Evolutionary conservation across 2,113 vertebrate genomes (phyloP), one percentile per base, ranked within the genome.

Genomic region (Pelecanus crispus): DNA sequence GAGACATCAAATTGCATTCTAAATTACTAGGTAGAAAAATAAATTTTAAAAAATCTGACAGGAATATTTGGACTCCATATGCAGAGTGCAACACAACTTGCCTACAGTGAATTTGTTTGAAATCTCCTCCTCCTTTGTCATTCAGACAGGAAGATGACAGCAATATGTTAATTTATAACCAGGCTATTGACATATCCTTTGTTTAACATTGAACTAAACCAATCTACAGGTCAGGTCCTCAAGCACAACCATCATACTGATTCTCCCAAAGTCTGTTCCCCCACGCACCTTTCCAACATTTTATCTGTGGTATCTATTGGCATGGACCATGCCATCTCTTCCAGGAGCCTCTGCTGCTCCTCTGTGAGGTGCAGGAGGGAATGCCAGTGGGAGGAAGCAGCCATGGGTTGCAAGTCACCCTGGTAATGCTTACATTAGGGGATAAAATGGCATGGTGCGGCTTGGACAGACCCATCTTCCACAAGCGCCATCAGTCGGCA

Each of bases 271-370:
- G 24, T 58, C 32, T n/a, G 11, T 17, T 47, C 29, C 4, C 6
- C 5, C 8, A 14, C 2, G 5, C 25, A 45, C 19, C 58, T 45
- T 72, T 87, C 81, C 22, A 28, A 31, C 0, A 0, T 40, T 42
- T 21, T 17, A 0, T 11, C 44, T 73, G 79, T 2, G 2, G 7
- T 38, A 50, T 9, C 49, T 82, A 17, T 29, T 32, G 58, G 53
- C 17, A 80, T 2, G 15, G 45, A 67, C 17, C 17, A 36, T 2
- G 7, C 5, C 3, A 13, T 18, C 21, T 67, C 85, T 72, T 40
- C 49, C 65, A 71, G 49, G 17, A 92, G 53, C 40, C 40, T 52
- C 3, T 28, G 56, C 29, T 79, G 50, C 50, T 79, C 47, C 50
- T 36, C 40, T 56, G 10, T 13, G 28, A 82, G 47, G 9, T 49